These are phyloP conservation scores for Orchesella flavescens DNA, from an alignment of 2,888 invertebrate species.

Conservation along the genomic window DNA sequence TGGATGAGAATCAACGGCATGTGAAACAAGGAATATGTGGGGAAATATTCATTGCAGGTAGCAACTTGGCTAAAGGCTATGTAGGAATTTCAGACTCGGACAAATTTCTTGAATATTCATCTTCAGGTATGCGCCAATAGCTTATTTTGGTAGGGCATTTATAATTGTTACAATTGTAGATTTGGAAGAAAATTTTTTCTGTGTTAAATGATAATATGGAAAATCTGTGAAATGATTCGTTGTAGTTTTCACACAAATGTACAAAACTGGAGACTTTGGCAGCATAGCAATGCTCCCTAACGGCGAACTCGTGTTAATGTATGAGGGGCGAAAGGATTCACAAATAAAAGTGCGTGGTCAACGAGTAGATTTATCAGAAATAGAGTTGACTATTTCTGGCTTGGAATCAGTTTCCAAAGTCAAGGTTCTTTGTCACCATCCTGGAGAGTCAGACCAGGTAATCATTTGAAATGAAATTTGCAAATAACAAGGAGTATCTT, in stretches of 20 bases:
- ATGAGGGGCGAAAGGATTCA: constrained; percentile 62
- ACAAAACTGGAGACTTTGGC: constrained; percentile 69
- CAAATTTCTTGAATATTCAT: constrained; percentile 70
- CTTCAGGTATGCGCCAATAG: constrained; percentile 21
- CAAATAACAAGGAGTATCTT: too few relatives aligned
- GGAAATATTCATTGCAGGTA: constrained; percentile 71
- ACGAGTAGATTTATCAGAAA: constrained; percentile 77
- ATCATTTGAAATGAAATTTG: constrained; percentile 23
- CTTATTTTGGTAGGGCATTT: background rate
- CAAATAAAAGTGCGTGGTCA: constrained; percentile 91
- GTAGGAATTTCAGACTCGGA: constrained; percentile 68
- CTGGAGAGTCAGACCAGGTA: constrained; percentile 79
- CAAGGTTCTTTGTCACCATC: constrained; percentile 85
- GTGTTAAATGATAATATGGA: too few relatives aligned
- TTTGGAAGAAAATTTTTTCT: too few relatives aligned
- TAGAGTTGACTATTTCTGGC: constrained; percentile 77
- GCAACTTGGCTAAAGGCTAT: constrained; percentile 69
- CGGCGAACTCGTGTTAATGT: constrained; percentile 50
- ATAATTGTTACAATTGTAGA: too few relatives aligned
- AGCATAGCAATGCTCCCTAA: constrained; percentile 56
- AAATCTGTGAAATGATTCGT: constrained; percentile 75
- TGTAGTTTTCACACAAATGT: constrained; percentile 79
- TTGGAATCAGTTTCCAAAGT: constrained; percentile 83
- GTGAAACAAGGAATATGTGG: constrained; percentile 80
- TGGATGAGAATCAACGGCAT: constrained; percentile 81